Base-by-base conservation (phyloP, 2,113 vertebrate genomes). In the Cyphomyrus discorhynchus region DNA sequence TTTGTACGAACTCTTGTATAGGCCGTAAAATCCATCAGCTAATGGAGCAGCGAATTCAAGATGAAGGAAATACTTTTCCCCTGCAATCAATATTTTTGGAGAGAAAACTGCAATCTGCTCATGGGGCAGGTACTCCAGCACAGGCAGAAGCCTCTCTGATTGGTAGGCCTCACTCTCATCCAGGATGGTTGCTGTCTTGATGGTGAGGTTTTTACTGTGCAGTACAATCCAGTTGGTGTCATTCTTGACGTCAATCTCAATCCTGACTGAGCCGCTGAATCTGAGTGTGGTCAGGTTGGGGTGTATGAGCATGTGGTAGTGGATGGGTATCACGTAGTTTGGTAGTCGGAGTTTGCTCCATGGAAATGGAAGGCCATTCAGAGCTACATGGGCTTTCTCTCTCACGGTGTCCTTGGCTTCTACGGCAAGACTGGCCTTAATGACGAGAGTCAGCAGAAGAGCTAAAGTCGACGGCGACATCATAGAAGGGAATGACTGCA, bases 201-300 rank as follows among this genome's bases (percentile, higher is more conserved):
- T 96, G 46, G 95, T 90, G 45, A 97, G 92, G 86, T 92, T 93
- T 58, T 96, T 97, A 91, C 95, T 96, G 93, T 97, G 96, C 56
- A 97, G 92, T 39, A 97, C 95, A 89, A 96, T 92, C 94, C 94
- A 96, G 92, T 96, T 96, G 90, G 96, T 96, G 88, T 96, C 93
- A 92, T 96, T 95, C 56, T 94, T 94, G 84, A 96, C 88, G 42
- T 95, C 93, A 62, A 97, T 93, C 91, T 96, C 92, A 89, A 95
- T 95, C 91, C 92, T 94, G 42, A 96, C 93, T 15, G 94, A 95
- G 62, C 95, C 95, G 27, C 90, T 94, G 92, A 96, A 96, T 45
- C 35, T 95, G 90, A 95, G 91, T 39, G 90, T 95, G 8, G 92
- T 96, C 92, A 96, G 92, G 93, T 97, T 96, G 85, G 95, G 96